These are phyloP conservation scores for Abrostola triplasia DNA, from an alignment of 2,888 invertebrate species.

Conservation along the genomic window DNA sequence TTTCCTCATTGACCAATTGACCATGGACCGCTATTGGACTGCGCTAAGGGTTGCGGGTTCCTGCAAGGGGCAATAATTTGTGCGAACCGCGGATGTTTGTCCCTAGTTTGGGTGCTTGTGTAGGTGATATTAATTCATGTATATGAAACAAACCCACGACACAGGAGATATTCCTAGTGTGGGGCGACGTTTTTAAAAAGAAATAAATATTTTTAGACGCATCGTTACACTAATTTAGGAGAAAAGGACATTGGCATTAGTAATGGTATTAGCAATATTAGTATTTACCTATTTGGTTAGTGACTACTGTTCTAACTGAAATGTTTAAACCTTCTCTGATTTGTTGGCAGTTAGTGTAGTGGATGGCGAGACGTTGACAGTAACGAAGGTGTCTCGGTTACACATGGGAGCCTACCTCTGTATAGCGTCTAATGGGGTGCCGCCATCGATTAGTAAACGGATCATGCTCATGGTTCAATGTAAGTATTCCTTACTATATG, in stretches of 20 bases:
- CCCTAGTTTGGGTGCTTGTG: too few species aligned
- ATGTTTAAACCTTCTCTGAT: conserved; percentile 15
- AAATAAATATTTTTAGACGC: background rate
- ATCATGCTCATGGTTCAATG: conserved; percentile 95
- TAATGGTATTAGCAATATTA: too few species aligned
- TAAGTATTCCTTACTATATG: conserved; percentile 85
- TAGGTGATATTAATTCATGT: too few species aligned
- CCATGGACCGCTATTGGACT: too few species aligned
- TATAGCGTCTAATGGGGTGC: conserved; percentile 97
- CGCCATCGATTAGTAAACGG: conserved; percentile 96
- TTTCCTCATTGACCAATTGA: too few species aligned
- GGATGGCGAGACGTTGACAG: conserved; percentile 95
- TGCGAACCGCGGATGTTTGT: too few species aligned
- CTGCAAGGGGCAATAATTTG: too few species aligned
- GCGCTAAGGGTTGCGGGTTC: too few species aligned
- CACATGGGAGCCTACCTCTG: conserved; percentile 98
- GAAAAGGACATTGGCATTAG: background rate
- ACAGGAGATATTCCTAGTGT: too few species aligned
- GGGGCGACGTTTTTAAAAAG: too few species aligned
- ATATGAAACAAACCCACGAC: too few species aligned
- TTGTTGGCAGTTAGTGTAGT: conserved; percentile 93
- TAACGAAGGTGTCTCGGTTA: conserved; percentile 95
- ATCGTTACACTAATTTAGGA: background rate
- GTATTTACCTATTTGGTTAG: too few species aligned
- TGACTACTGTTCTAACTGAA: conserved; percentile 18